Evolutionary conservation across 2,888 invertebrate species (phyloP).

Genomic region (Melipona bicolor): DNA sequence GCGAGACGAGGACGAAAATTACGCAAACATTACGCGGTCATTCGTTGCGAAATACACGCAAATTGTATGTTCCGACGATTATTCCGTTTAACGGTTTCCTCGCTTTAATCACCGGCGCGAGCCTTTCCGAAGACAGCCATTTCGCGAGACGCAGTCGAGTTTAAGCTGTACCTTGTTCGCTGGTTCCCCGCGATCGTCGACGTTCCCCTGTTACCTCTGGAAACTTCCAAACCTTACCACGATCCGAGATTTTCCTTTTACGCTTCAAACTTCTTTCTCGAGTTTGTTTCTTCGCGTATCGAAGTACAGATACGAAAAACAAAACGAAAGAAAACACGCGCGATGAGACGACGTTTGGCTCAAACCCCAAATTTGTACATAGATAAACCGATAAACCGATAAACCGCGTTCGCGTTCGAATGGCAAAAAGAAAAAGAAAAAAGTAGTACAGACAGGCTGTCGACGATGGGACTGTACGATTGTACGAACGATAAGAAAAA

Average conservation of each 20-base stretch:
- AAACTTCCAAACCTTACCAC: not conserved
- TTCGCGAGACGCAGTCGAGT: conserved; percentile 9
- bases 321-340: not conserved
- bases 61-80: conserved; percentile 63
- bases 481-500: no score
- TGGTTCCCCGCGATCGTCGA: not conserved
- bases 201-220: no score
- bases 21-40: conserved; percentile 60
- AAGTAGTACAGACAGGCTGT: not conserved
- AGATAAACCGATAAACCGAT: no score
- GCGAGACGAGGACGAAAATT: conserved; percentile 53
- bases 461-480: not conserved
- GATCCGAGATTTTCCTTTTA: not conserved
- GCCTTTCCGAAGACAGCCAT: conserved; percentile 39
- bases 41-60: conserved; percentile 64
- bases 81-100: conserved; percentile 50
- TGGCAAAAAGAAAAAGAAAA: no score
- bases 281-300: no score
- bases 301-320: no score
- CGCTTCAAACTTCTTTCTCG: no score
- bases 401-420: no score
- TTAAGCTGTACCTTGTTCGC: not conserved
- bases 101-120: conserved; percentile 23
- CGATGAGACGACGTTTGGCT: not conserved
- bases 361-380: not conserved